Base-by-base conservation (phyloP, 2,113 vertebrate species). In the Muntiacus muntjak region DNA sequence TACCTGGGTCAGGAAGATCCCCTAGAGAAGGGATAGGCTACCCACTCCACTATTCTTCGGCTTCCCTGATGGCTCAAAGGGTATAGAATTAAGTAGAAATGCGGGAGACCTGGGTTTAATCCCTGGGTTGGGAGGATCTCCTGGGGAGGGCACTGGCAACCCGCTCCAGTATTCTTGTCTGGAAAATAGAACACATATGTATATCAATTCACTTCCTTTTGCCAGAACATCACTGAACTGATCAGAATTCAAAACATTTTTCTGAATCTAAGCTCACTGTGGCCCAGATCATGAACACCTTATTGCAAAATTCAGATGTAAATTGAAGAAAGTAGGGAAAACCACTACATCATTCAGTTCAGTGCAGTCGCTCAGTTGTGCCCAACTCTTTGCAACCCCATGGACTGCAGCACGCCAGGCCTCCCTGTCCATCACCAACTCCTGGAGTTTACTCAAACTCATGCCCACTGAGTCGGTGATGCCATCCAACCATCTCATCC, bases 21-120 rank as follows among this genome's bases (percentile, higher is more conserved):
- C 67, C n/a, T 40, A 23, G 19, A 71, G 19, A 71, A 40, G n/a
- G 10, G n/a, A 23, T 40, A 71, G 19, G 67, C n/a, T 71, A 40
- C 10, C 5, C n/a, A 23, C 5, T 40, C 19, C 19, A 71, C n/a
- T 21, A 40, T 71, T 71, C 10, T 40, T 71, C 0, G 0, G n/a
- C n/a, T 71, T 23, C 2, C n/a, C 19, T 71, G n/a, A 40, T 71
- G 19, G 11, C 19, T 71, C 67, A 40, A 17, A 71, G 67, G n/a
- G 19, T 40, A 71, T 23, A 71, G 67, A 11, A 71, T 71, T 8
- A 71, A 71, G n/a, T 23, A 40, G 2, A 9, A 71, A 36, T 71
- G 52, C 1, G 2, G n/a, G 67, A 40, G n/a, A 71, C 0, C 0
- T 23, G n/a, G 10, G 9, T 36, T 36, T 71, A n/a, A 71, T 40